Base-by-base conservation (phyloP, 2,888 invertebrate genomes). In the Dolichopus griseipennis region DNA sequence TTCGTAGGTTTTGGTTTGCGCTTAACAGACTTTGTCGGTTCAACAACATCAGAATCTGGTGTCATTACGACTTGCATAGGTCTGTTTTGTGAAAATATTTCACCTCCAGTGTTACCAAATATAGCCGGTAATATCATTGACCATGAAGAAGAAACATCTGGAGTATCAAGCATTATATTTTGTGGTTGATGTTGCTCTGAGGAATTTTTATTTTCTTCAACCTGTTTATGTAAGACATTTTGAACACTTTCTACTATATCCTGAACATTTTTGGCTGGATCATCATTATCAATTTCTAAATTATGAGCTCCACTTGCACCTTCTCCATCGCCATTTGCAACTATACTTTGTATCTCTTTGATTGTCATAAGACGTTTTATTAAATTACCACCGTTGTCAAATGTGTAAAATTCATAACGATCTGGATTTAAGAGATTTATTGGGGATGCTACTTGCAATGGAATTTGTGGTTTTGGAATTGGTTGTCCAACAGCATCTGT, bases 381-480 rank as follows among this genome's bases (percentile, higher is more conserved):
- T 27, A 93, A 83, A 75, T 93, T 91, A 18, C 93, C 93, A 68
- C 88, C 88, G 75, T 92, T 91, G 75, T 93, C 90, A 75, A 93
- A 91, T 0, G 93, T 92, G 77, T 92, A 93, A 79, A 93, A 93
- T 77, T 93, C 92, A 78, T 93, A 93, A 76, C 90, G 85, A 77
- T 93, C 93, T 1, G 93, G 93, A 72, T 90, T 89, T 8, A 93
- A 81, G 1, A 93, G 83, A 74, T 89, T 88, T 0, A 90, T 91
- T 0, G 93, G 93, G 70, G 92, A 92, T n/a, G 89, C 89, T 3
- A 90, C 85, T 71, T 88, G 85, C 8, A 87, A 83, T 64, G 86
- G 87, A 64, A 80, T 80, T 70, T 84, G 83, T 65, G 88, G 89
- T 75, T 86, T 88, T n/a, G 86, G 85, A 66, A 88, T 79, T 33